Base-by-base conservation (phyloP, 2,113 vertebrate species). In the Cromileptes altivelis region DNA sequence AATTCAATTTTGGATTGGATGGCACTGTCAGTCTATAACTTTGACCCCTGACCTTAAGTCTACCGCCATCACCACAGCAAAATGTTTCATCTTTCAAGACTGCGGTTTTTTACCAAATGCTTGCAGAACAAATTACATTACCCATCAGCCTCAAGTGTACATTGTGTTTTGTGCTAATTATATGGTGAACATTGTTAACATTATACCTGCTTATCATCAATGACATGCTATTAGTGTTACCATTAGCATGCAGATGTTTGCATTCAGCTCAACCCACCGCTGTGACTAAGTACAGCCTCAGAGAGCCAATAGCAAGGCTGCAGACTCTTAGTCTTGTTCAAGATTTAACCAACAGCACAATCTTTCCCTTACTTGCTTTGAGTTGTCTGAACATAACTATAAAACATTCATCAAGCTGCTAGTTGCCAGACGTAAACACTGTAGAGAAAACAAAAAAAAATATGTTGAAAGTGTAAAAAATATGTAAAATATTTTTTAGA, bases 381-480 rank as follows among this genome's bases (percentile, higher is more conserved):
- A 45, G 70, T 55, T 45, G 21, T 47, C 13, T 53, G 10, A 70
- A 70, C 30, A 70, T n/a, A 40, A 37, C 8, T 12, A 40, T 40
- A 40, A 45, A 45, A 25, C 53, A 45, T 58, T 9, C 19, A 58
- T 19, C 17, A 58, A 58, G 70, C 40, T 33, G 11, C 27, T 5
- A 72, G 55, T 45, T 47, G 10, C 21, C 52, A 21, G 27, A 21
- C 3, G 18, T 70, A 14, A 14, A 40, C 6, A 55, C 33, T 25
- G 23, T 47, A 45, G 25, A 17, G 65, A 55, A 70, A 70, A 70
- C n/a, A 50, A 69, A 50, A 40, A 30, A 1, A 68, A 69, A 78
- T 9, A 40, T 6, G 10, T 25, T 13, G 6, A 69, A 19, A 25
- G 13, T 78, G 15, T n/a, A n/a, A n/a, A n/a, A n/a, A n/a, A n/a